Conservation (phyloP, 2,113 vertebrate genomes). For the Hyaena hyaena region DNA sequence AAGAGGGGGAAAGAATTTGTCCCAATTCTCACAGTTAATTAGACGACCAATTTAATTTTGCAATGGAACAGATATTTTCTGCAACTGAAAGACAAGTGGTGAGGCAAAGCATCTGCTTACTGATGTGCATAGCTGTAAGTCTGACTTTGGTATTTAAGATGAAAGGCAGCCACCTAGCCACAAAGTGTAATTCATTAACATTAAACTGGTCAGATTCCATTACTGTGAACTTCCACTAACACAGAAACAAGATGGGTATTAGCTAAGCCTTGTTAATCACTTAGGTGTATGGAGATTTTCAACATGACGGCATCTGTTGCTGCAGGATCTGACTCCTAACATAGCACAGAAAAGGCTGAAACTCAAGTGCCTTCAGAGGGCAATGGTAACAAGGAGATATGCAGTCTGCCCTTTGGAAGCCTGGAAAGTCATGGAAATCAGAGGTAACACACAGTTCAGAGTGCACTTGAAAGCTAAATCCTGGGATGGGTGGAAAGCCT, state of each 20-base stretch:
- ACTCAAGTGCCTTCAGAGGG: background rate
- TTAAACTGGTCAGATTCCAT: slow-evolving; percentile 63
- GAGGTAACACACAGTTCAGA: background rate
- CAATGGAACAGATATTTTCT: slow-evolving; percentile 55
- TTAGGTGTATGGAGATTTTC: slow-evolving; percentile 27
- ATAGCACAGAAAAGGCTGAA: background rate
- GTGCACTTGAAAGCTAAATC: background rate
- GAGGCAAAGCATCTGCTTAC: slow-evolving; percentile 63
- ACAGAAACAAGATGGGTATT: slow-evolving; percentile 30
- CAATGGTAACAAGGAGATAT: background rate
- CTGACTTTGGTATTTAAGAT: slow-evolving; percentile 40
- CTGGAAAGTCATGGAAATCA: background rate
- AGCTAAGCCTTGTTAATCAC: slow-evolving; percentile 59
- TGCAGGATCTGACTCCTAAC: background rate
- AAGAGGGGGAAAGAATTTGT: slow-evolving; percentile 65
- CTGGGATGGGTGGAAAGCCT: background rate
- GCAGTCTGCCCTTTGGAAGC: background rate
- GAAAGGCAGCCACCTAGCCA: slow-evolving; percentile 53
- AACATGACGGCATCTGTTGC: background rate
- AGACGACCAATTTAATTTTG: slow-evolving; percentile 70
- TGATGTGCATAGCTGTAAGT: slow-evolving; percentile 21
- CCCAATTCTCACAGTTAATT: slow-evolving; percentile 68
- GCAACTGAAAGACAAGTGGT: slow-evolving; percentile 66
- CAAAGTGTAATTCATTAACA: slow-evolving; percentile 41
- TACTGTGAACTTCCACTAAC: slow-evolving; percentile 39